Evolutionary conservation across 2,113 vertebrate genomes (phyloP), one percentile per base, ranked within the genome.

Genomic region (Miniopterus natalensis): DNA sequence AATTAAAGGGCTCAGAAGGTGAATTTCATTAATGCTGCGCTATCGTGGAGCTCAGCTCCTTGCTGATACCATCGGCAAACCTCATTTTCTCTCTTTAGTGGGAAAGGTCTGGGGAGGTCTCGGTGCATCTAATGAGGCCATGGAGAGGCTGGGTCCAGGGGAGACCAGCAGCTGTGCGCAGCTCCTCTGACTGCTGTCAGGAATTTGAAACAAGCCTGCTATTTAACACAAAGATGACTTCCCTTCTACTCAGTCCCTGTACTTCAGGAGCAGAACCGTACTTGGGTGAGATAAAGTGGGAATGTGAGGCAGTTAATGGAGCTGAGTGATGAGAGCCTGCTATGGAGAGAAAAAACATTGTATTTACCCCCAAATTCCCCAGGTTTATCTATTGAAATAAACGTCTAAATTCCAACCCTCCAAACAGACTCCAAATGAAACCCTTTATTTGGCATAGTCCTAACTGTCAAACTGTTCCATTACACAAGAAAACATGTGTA

Each of bases 1-100:
- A 97, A 96, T 97, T 95, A 97, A 96, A 97, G 93, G 95, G 23
- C 80, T 53, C 29, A 45, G 78, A 94, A 98, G 90, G 94, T 88
- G 53, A 77, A 96, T 97, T 97, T 96, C 97, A 84, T 92, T 97
- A 96, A 84, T 79, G 88, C 23, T 73, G 75, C 88, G 66, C 45
- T 89, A 78, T 66, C 7, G 2, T n/a, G 66, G 92, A 65, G 42
- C 77, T 80, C 8, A 0, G 90, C 17, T 79, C 23, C 8, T 71
- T 47, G 5, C 55, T 86, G 25, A 86, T 93, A 40, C 73, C n/a
- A 47, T 61, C 0, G 0, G 84, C 57, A 92, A 79, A 84, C 85
- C 88, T 95, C 81, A 42, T 97, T 96, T 96, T 92, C 84, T 74
- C 91, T 81, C n/a, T 68, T 63, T 18, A 8, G 40, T 51, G 47